Conservation (phyloP, 2,888 invertebrate genomes). For the Crepidodera aurea region DNA sequence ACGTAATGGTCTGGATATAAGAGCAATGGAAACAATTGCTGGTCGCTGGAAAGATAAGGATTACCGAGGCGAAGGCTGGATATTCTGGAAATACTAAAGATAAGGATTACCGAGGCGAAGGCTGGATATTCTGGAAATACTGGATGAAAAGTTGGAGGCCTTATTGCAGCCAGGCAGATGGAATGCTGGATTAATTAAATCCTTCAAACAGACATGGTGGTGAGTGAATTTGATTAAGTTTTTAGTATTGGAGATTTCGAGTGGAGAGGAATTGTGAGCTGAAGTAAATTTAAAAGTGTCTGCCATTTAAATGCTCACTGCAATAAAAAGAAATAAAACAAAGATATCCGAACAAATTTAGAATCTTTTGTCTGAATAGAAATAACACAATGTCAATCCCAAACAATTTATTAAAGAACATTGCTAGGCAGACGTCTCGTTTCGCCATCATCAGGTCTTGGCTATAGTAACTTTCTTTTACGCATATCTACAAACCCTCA, state of each 20-base stretch:
- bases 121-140: slow-evolving; percentile 20
- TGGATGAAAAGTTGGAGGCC: slow-evolving; percentile 27
- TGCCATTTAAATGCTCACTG: no score
- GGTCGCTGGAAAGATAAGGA: slow-evolving; percentile 14
- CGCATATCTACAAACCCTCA: no score
- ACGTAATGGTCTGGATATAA: slow-evolving; percentile 4
- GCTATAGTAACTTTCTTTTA: no score
- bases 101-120: slow-evolving; percentile 15
- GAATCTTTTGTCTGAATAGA: no score
- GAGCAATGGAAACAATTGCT: slow-evolving; percentile 14
- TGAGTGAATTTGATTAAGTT: slow-evolving; percentile 24
- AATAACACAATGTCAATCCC: no score
- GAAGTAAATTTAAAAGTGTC: no score
- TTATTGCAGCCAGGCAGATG: slow-evolving; percentile 25
- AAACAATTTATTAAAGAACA: no score
- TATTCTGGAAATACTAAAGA: slow-evolving; percentile 23
- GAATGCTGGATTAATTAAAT: slow-evolving; percentile 33
- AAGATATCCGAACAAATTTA: no score
- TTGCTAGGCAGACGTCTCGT: no score
- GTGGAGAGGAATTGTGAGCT: no score
- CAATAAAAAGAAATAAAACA: no score
- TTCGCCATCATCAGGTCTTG: no score
- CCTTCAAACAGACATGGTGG: slow-evolving; percentile 34
- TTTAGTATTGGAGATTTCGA: not conserved
- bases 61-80: slow-evolving; percentile 14